Percentiles rank a stretch among this genome's conserved stretches.
Evolutionary conservation across 2,888 invertebrate genomes (phyloP).

Genomic region (Mechanitis mazaeus): DNA sequence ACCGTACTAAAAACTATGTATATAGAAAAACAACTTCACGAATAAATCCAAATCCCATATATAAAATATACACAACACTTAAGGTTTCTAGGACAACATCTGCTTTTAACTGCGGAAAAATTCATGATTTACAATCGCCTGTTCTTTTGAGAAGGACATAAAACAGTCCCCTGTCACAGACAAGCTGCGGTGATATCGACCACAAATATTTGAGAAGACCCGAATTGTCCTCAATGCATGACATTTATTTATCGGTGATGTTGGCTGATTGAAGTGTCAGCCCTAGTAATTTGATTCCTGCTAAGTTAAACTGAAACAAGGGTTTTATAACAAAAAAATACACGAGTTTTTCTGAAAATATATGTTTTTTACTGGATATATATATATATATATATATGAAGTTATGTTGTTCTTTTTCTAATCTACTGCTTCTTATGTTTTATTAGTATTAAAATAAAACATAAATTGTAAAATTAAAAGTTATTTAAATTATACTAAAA

Average conservation of each 20-base stretch:
- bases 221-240: constrained; percentile 22
- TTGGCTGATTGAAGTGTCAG: constrained; percentile 23
- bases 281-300: constrained; percentile 13
- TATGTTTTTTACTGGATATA: too few relatives aligned
- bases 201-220: constrained; percentile 53
- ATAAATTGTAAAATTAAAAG: too few relatives aligned
- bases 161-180: constrained; percentile 64
- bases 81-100: constrained; percentile 14
- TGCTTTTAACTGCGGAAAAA: constrained; percentile 43
- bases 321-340: not conserved
- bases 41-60: not conserved
- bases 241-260: constrained; percentile 24
- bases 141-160: constrained; percentile 60
- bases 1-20: too few relatives aligned
- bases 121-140: constrained; percentile 61
- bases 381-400: too few relatives aligned
- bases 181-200: constrained; percentile 52
- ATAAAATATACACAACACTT: not conserved
- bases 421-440: too few relatives aligned
- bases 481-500: too few relatives aligned
- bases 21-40: too few relatives aligned
- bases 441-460: too few relatives aligned
- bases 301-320: constrained; percentile 9
- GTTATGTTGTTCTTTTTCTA: too few relatives aligned
- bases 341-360: too few relatives aligned